Evolutionary conservation across 2,797 vertebrate species (phyloP), one percentile per base, ranked within the genome.

Genomic region (Mormyrops attenuatus): DNA sequence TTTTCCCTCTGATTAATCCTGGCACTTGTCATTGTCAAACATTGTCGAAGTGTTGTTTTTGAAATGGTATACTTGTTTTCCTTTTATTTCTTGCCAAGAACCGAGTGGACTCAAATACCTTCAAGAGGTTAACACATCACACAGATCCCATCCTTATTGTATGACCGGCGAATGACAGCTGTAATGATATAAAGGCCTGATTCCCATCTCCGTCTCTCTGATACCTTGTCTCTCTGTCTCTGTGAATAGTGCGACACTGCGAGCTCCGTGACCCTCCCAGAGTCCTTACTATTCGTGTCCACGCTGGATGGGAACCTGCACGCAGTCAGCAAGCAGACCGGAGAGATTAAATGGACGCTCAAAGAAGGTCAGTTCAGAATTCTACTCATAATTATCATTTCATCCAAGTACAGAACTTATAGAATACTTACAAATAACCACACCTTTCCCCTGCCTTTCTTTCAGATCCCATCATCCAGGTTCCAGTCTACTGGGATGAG

Each of bases 291-390:
- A 88, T 97, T 99, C 0, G 92, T 99, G 47, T 98, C 99, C 1
- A 99, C 99, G 0, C 94, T 99, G 93, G 98, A 99, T 5, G 98
- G 99, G 13, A 97, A 93, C 93, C 96, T 99, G 53, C 98, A 99
- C 0, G 98, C 99, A 0, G 97, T 99, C 91, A 98, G 96, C 93
- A 98, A 97, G 94, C 96, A 97, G 93, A 97, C 97, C 0, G 99
- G 99, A 20, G 96, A 97, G 92, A 94, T 99, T 94, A 96, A 97
- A 92, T 99, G 99, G 99, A 98, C 97, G 0, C 94, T 99, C 49
- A 97, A 96, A 94, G 97, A 98, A 84, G 98, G 98, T 99, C 93
- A 94, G 95, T 73, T 30, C 17, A 15, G 30, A 38, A 41, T 50
- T 85, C 84, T 52, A 6, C 50, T 53, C 22, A 5, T 20, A 34